Conservation (phyloP, 2,113 vertebrate species). For the Myocastor coypus region DNA sequence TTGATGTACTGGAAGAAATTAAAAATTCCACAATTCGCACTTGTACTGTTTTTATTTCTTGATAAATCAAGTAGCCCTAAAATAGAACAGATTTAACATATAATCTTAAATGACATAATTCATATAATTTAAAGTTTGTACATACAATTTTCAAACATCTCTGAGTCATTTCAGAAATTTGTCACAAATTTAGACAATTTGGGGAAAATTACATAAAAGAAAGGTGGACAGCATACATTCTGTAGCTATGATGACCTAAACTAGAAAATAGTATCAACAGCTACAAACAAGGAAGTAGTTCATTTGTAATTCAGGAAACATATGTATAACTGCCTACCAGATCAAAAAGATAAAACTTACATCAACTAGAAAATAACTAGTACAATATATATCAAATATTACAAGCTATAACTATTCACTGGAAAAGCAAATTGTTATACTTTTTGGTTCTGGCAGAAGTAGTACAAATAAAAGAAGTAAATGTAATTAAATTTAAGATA, state of each 20-base stretch:
- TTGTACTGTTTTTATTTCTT: conserved; percentile 17
- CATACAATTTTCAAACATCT: not conserved
- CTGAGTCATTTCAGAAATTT: conserved; percentile 56
- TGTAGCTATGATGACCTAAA: conserved; percentile 7
- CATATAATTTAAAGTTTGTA: conserved; percentile 21
- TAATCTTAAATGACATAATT: not conserved
- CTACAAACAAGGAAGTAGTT: conserved; percentile 1
- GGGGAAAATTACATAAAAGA: not conserved
- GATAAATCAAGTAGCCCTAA: conserved; percentile 21
- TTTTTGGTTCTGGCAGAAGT: conserved; percentile 13
- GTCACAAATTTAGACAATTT: not conserved
- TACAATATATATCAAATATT: conserved; percentile 23
- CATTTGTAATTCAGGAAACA: conserved; percentile 39
- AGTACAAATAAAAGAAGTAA: conserved; percentile 47
- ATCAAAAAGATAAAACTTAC: not conserved
- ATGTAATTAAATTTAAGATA: conserved; percentile 19
- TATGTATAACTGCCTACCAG: not conserved
- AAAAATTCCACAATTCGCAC: not conserved
- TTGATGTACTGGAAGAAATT: not conserved
- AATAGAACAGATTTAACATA: not conserved
- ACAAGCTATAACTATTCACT: not conserved
- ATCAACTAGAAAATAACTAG: conserved; percentile 20
- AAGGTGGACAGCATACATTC: conserved; percentile 3
- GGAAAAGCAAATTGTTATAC: not conserved
- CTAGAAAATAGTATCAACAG: not conserved